Evolutionary conservation across 2,888 invertebrate species (phyloP).

Genomic region (Escarpia spicata): DNA sequence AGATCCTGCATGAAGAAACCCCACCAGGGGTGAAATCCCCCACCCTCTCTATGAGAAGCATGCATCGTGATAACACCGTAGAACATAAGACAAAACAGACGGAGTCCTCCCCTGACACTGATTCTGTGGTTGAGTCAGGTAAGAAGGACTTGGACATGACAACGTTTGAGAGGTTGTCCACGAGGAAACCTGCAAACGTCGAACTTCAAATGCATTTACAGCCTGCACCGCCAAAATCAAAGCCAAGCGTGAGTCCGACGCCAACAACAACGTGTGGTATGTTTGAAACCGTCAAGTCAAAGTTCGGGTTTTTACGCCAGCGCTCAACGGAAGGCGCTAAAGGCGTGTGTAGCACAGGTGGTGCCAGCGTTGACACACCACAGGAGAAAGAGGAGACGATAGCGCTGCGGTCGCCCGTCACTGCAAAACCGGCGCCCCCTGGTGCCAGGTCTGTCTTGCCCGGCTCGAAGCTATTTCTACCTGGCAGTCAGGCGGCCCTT

Average conservation of each 20-base stretch:
- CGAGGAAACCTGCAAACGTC: background rate
- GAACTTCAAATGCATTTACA: background rate
- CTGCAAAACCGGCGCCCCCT: conserved; percentile 25
- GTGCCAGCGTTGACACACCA: background rate
- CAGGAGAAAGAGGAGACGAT: conserved; percentile 19
- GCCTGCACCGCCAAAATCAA: background rate
- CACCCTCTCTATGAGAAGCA: background rate
- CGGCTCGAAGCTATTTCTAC: conserved; percentile 36
- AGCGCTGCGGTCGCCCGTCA: background rate
- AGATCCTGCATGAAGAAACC: background rate
- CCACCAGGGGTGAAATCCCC: background rate
- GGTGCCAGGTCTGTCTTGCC: conserved; percentile 33
- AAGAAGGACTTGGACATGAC: conserved; percentile 56
- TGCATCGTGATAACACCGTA: background rate
- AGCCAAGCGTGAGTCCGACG: background rate
- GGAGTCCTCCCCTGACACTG: background rate
- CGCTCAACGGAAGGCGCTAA: conserved; percentile 56
- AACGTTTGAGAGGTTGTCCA: background rate
- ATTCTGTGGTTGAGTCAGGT: background rate
- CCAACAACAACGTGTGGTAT: background rate
- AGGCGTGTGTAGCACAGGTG: conserved; percentile 45
- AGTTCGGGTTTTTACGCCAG: background rate
- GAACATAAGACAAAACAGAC: background rate
- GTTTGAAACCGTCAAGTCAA: conserved; percentile 52
- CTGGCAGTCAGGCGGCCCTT: conserved; percentile 19